phyloP scores from a whole-genome alignment of 2,797 vertebrate species.

The Falco peregrinus region DNA sequence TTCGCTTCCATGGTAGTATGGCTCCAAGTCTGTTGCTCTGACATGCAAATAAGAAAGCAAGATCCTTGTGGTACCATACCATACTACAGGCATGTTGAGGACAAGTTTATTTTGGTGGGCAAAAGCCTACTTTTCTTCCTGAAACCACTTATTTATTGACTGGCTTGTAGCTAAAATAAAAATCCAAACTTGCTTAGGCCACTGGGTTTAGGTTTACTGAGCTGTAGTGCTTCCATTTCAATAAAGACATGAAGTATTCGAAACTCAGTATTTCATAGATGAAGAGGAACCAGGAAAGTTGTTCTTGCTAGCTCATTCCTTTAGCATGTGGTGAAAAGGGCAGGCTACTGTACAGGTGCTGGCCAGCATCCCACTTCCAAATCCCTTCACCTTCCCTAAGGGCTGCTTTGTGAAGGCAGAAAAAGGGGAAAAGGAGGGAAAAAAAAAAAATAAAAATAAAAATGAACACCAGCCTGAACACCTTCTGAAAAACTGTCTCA shows the following conservation, averaged over 20 bases:
- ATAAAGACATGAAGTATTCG: not conserved
- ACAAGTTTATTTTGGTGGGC: not conserved
- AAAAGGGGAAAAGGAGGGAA: not conserved
- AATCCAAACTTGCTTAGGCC: not conserved
- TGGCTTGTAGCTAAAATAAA: not conserved
- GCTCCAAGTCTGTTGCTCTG: not conserved
- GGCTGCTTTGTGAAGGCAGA: not conserved
- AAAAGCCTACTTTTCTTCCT: not conserved
- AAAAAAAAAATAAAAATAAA: not conserved
- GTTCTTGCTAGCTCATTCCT: not conserved
- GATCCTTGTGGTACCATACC: not conserved
- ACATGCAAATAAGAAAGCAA: not conserved
- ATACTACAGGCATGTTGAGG: not conserved
- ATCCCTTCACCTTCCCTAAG: not conserved
- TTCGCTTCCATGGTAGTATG: accelerated
- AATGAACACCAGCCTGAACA: not conserved
- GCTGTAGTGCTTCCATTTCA: not conserved
- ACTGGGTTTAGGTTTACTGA: not conserved
- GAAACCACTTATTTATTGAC: not conserved
- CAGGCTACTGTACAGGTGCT: not conserved
- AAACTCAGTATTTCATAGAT: not conserved
- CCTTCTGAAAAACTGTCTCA: not conserved
- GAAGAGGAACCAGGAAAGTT: not conserved
- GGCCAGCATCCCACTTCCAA: not conserved
- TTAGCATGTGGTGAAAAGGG: not conserved